Evolutionary conservation across 1,140 invertebrate genomes (phyloP).

Genomic region (Dinoponera quadriceps): DNA sequence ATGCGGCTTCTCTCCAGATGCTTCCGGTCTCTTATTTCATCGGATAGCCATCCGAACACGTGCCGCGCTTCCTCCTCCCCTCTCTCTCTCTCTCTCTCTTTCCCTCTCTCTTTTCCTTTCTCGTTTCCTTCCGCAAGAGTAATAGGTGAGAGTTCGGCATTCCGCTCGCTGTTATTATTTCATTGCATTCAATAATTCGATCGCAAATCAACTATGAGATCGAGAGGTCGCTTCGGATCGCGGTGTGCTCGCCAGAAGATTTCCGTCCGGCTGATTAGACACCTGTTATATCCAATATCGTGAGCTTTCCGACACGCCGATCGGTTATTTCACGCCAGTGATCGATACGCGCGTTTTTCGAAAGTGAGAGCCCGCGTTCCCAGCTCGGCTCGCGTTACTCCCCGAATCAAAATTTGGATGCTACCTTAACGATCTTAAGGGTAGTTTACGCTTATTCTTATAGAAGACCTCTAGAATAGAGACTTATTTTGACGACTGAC

Average conservation of each 20-base stretch:
- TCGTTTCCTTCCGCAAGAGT: slow-evolving; percentile 27
- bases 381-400: too few relatives aligned
- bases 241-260: slow-evolving; percentile 28
- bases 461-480: too few relatives aligned
- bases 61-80: slow-evolving; percentile 73
- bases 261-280: slow-evolving; percentile 40
- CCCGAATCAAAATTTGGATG: too few relatives aligned
- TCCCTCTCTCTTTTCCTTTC: slow-evolving; percentile 29
- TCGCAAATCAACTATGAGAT: slow-evolving; percentile 41
- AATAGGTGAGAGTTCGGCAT: slow-evolving; percentile 53
- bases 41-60: slow-evolving; percentile 81
- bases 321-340: slow-evolving; percentile 24
- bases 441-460: too few relatives aligned
- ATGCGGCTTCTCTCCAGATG: slow-evolving; percentile 84
- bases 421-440: too few relatives aligned
- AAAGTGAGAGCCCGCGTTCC: too few relatives aligned
- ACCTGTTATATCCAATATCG: slow-evolving; percentile 45
- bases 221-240: slow-evolving; percentile 7
- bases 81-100: slow-evolving; percentile 62
- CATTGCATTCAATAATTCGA: slow-evolving; percentile 64
- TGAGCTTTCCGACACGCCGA: slow-evolving; percentile 9
- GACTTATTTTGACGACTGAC: too few relatives aligned
- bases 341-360: slow-evolving; percentile 11
- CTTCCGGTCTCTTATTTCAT: slow-evolving; percentile 86
- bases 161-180: slow-evolving; percentile 52